These are phyloP conservation scores for Tamias sibiricus DNA, from an alignment of 2,113 vertebrate genomes.

Conservation along the genomic window DNA sequence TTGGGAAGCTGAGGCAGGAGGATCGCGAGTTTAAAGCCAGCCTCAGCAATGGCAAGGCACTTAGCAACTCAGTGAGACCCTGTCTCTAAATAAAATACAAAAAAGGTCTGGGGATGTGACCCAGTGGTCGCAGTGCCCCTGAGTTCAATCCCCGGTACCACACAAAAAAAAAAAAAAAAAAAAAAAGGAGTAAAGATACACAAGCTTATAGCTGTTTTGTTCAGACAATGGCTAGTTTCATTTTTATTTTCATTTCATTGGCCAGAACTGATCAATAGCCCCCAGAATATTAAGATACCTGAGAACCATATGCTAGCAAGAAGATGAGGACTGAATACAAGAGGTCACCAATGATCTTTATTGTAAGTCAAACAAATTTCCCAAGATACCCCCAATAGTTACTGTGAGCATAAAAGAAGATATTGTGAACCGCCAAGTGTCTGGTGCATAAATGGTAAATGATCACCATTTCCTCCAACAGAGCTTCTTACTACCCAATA, in stretches of 20 bases:
- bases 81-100: too few relatives aligned
- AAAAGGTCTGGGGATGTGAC: too few relatives aligned
- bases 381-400: neutral
- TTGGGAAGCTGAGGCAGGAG: too few relatives aligned
- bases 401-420: constrained; percentile 39
- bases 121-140: too few relatives aligned
- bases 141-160: too few relatives aligned
- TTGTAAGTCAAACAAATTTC: neutral
- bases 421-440: neutral
- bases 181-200: neutral
- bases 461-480: neutral
- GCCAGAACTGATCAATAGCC: neutral
- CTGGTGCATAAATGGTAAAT: neutral
- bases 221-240: neutral
- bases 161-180: too few relatives aligned
- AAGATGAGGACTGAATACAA: neutral
- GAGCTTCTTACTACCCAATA: neutral
- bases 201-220: neutral
- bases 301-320: neutral
- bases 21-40: too few relatives aligned
- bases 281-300: neutral
- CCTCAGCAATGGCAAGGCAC: too few relatives aligned
- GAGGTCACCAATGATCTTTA: neutral
- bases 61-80: too few relatives aligned
- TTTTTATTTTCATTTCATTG: neutral